Base-by-base conservation (phyloP, 2,797 vertebrate genomes). In the Paratrypauchen microcephalus region DNA sequence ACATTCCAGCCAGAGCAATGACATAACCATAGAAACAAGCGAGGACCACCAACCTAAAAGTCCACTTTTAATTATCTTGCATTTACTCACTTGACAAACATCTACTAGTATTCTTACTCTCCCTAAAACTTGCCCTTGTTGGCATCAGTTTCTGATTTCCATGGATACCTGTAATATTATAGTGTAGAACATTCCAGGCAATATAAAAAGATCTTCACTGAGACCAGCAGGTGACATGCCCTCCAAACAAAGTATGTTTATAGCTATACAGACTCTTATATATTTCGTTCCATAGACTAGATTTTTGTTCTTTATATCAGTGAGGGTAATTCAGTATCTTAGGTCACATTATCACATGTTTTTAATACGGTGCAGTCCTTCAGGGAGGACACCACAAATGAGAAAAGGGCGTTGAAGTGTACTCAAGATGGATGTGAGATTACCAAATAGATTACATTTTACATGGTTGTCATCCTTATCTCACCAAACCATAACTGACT, bases 351-450 rank as follows among this genome's bases (percentile, higher is more conserved):
- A 47, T 23, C 61, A 45, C 61, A 26, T 16, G n/a, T 24, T 63
- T 26, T 61, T 61, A 61, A 61, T 61, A 39, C n/a, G 1, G n/a
- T 13, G 19, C 19, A 32, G 59, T 5, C 13, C 60, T 45, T 24
- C 23, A 55, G 62, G 19, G 48, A 75, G 47, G 48, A 23, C 1
- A n/a, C n/a, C 57, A 19, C 30, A 67, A 63, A 70, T 69, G 18
- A 69, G 68, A 64, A 70, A 55, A 70, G 15, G 18, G 48, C 8
- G 64, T 78, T 76, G 41, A 65, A 24, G 73, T 77, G 83, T 76
- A 65, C 71, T 70, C 63, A 28, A 82, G 76, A 89, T 83, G 69
- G 39, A 28, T 2, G 15, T 67, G 64, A 26, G 76, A 89, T 86
- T 85, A 75, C 16, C 64, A 74, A 4, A 39, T 52, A 64, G 12